Base-by-base conservation (phyloP, 2,888 invertebrate genomes). In the Crematogaster levior region DNA sequence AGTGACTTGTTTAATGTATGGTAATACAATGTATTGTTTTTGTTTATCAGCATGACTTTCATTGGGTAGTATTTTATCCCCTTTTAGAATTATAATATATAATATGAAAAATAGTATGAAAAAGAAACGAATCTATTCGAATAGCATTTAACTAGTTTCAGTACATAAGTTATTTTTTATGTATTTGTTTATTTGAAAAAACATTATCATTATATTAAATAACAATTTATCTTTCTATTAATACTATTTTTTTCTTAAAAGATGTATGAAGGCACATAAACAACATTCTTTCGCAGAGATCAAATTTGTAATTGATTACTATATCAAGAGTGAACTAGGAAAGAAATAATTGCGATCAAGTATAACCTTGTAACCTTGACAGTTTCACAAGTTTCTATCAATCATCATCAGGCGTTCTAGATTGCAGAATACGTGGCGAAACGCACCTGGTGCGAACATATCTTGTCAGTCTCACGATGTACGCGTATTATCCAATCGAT, bases 391-490 rank as follows among this genome's bases (percentile, higher is more conserved):
- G 37, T 56, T 53, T n/a, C 51, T 43, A 27, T 75, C 53, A 40
- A 77, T 77, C 72, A 77, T 77, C 72, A 70, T 70, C 30, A 18
- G 21, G 4, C 53, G 18, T 68, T n/a, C 53, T 24, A n/a, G 68
- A 51, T 75, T 68, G 68, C 68, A 24, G 24, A 51, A 75, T 74
- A 18, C 24, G 9, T 37, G 68, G 53, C 12, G 40, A 68, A 68
- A 77, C 27, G 21, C 51, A 66, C 12, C 24, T 58, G 60, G 18
- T 51, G 40, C 27, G 21, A 77, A 68, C 24, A 21, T 77, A 51
- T 27, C 24, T 51, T n/a, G 51, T 77, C 51, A 66, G 27, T 48
- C 43, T 66, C 51, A 46, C 48, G 65, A 51, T 3, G 4, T 24
- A 9, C 46, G 21, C 15, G 65, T 15, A 70, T 63, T 70, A 74